phyloP scores from a whole-genome alignment of 2,113 vertebrate species.

The Speoplatyrhinus poulsoni region DNA sequence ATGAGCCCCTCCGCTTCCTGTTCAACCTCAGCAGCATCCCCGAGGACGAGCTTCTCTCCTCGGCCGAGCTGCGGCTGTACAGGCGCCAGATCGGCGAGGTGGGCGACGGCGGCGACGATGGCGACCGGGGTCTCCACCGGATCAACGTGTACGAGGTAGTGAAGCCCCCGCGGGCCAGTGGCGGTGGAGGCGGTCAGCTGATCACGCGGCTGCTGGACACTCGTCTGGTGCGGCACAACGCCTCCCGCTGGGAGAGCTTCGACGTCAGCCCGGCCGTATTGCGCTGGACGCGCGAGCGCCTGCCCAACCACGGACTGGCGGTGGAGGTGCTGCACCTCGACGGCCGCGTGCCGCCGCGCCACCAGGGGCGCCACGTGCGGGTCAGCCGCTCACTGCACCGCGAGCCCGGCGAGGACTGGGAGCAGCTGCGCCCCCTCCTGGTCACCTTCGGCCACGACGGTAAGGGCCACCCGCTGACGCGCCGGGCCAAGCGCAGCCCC shows the following conservation, averaged over 20 bases:
- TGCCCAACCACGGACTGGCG: constrained; percentile 92
- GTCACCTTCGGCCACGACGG: constrained; percentile 97
- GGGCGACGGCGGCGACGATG: constrained; percentile 60
- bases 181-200: constrained; percentile 67
- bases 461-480: constrained; percentile 87
- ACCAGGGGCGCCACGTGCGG: constrained; percentile 90
- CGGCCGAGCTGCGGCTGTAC: constrained; percentile 93
- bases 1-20: constrained; percentile 83
- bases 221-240: constrained; percentile 89
- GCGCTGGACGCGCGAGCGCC: constrained; percentile 90
- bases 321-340: constrained; percentile 91
- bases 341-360: constrained; percentile 63
- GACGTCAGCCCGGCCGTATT: constrained; percentile 96
- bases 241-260: constrained; percentile 93
- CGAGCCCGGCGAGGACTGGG: constrained; percentile 87
- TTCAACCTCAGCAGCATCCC: constrained; percentile 99
- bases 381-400: constrained; percentile 90
- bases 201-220: constrained; percentile 97
- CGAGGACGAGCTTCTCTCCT: constrained; percentile 91
- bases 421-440: constrained; percentile 92
- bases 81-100: constrained; percentile 85
- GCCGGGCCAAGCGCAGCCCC: constrained; percentile 88
- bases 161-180: constrained; percentile 78
- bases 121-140: constrained; percentile 82
- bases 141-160: constrained; percentile 98